Evolutionary conservation across 2,113 vertebrate species (phyloP).

Genomic region (Andinoacara biseriatus): DNA sequence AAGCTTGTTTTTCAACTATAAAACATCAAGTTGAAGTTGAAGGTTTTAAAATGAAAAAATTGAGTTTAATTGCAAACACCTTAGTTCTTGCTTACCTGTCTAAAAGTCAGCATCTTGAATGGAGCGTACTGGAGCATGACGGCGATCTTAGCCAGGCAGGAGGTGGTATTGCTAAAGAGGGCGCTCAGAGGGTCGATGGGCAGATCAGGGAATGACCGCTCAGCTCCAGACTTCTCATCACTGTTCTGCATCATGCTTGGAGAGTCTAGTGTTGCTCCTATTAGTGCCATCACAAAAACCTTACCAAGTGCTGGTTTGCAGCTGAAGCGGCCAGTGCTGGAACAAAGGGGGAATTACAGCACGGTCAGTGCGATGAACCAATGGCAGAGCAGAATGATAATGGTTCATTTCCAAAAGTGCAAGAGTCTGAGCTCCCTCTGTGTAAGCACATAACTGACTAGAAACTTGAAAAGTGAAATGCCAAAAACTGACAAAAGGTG

Average conservation of each 20-base stretch:
- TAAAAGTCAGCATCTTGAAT: conserved; percentile 82
- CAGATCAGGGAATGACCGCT: background rate
- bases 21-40: background rate
- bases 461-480: background rate
- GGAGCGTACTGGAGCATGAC: conserved; percentile 82
- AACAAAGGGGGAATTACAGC: conserved; percentile 5
- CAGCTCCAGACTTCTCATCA: background rate
- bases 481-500: background rate
- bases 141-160: conserved; percentile 86
- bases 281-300: background rate
- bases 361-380: conserved; percentile 16
- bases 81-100: conserved; percentile 73
- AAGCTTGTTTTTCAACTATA: conserved; percentile 72
- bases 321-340: background rate
- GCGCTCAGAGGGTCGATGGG: background rate
- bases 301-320: background rate
- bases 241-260: conserved; percentile 26
- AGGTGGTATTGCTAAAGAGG: conserved; percentile 77
- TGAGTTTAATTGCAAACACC: background rate
- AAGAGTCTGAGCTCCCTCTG: background rate
- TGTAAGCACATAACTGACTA: background rate
- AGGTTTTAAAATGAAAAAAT: background rate
- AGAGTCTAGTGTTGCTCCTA: background rate
- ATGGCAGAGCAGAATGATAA: conserved; percentile 25
- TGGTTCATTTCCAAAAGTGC: background rate